Evolutionary conservation across 2,888 invertebrate genomes (phyloP), one percentile per base, ranked within the genome.

Genomic region (Theristus sp.): DNA sequence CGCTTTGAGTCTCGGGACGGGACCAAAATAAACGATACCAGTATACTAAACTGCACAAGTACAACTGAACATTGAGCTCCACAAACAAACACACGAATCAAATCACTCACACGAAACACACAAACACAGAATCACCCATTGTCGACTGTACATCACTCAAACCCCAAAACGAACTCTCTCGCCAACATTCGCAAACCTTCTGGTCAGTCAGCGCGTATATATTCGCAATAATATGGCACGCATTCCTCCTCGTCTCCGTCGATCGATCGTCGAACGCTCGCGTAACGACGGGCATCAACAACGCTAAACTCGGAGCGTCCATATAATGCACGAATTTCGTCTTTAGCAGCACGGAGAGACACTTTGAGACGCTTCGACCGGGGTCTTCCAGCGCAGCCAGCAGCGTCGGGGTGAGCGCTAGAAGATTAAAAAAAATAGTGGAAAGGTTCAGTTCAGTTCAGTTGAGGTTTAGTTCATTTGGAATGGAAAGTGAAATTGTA

Each of bases 141-240:
- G n/a, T n/a, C n/a, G n/a, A n/a, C n/a, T n/a, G n/a, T n/a, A n/a
- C n/a, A n/a, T n/a, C n/a, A n/a, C n/a, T n/a, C n/a, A n/a, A n/a
- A n/a, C n/a, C n/a, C n/a, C n/a, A n/a, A n/a, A n/a, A n/a, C n/a
- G n/a, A n/a, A n/a, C n/a, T n/a, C n/a, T n/a, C n/a, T n/a, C n/a
- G n/a, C n/a, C n/a, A n/a, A n/a, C n/a, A n/a, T n/a, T n/a, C n/a
- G 6, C 17, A 13, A 38, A 78, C 78, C 74, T 98, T 98, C 76
- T 96, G 93, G 78, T 96, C 96, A 0, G 96, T 96, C 56, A 99
- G 79, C 1, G 93, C 93, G 78, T 96, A 98, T 91, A 98, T 96
- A 77, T 96, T 98, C 62, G 96, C 94, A 68, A 99, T 94, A 74
- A 99, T 96, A 79, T 98, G 94, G 1, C 94, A 93, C 1, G 98